Base-by-base conservation (phyloP, 2,797 vertebrate species). In the Sylvia borin region DNA sequence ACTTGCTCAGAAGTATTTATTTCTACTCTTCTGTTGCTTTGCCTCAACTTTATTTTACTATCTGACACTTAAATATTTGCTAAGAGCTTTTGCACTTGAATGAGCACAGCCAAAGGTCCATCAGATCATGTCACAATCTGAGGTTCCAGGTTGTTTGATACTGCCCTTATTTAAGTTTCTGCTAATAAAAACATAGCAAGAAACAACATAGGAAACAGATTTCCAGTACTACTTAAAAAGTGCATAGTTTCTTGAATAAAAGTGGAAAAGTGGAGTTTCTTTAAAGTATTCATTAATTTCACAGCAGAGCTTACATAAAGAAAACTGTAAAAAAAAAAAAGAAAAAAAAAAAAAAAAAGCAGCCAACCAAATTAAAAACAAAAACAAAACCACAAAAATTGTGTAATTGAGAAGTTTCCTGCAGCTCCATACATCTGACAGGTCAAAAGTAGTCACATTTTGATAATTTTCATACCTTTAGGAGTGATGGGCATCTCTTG, bases 101-200 rank as follows among this genome's bases (percentile, higher is more conserved):
- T 16, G 10, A 79, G 12, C 24, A 64, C 8, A 72, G 45, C 14
- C 45, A 65, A 53, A 73, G 9, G 16, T 36, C 15, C 29, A 47
- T 18, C 50, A 38, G 5, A 48, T 20, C 27, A 31, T 19, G 6
- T 18, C 54, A 55, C n/a, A 72, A 20, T 21, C 73, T 93, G 65
- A 73, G 38, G 75, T 88, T 81, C 36, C 16, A 43, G 13, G 11
- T 40, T 51, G 20, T 40, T 74, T 72, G 25, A 67, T 4, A n/a
- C 6, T 25, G 14, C 36, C 15, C 43, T 78, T 70, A 51, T 53
- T 74, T 42, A 88, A 40, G 11, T 83, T 70, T 38, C 57, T 29
- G 66, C 66, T 60, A 47, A 78, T 72, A 94, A 92, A 95, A 21
- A n/a, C 36, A 53, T 6, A 64, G 54, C 93, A 95, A 88, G 53